Percentiles rank a stretch among this genome's conserved stretches.
Conservation (phyloP, 2,113 vertebrate species). For the Amphiprion ocellaris region DNA sequence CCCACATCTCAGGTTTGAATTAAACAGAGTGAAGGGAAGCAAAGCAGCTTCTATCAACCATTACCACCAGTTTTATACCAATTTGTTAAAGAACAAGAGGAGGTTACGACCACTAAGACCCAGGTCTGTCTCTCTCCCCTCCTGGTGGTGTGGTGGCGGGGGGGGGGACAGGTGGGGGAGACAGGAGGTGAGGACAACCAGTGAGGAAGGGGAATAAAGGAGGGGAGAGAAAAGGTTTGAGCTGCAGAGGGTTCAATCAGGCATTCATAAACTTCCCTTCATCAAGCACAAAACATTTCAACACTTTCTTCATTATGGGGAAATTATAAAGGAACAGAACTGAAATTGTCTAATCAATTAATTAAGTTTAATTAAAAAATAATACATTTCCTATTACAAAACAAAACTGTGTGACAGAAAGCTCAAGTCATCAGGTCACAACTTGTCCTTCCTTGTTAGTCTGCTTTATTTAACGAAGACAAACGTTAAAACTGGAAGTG, state of each 20-base stretch:
- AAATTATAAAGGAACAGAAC: conserved; percentile 16
- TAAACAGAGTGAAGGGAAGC: background rate
- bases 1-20: background rate
- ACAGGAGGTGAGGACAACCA: conserved; percentile 29
- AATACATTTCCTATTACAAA: background rate
- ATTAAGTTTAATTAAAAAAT: conserved; percentile 7
- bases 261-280: conserved; percentile 49
- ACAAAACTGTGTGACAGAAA: conserved; percentile 5
- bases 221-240: conserved; percentile 60
- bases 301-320: background rate
- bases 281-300: conserved; percentile 46
- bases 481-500: conserved; percentile 7
- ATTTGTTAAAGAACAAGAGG: background rate
- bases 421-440: conserved; percentile 56
- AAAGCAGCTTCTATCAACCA: background rate
- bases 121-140: conserved; percentile 68
- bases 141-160: conserved; percentile 43
- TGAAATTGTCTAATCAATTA: background rate
- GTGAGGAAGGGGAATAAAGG: conserved; percentile 30
- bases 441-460: conserved; percentile 35
- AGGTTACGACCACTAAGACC: conserved; percentile 29
- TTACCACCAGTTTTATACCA: too few species aligned
- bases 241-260: conserved; percentile 67
- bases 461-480: conserved; percentile 29
- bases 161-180: conserved; percentile 26